These are phyloP conservation scores for Cheumatopsyche charites DNA, from an alignment of 1,140 invertebrate genomes.

Conservation along the genomic window DNA sequence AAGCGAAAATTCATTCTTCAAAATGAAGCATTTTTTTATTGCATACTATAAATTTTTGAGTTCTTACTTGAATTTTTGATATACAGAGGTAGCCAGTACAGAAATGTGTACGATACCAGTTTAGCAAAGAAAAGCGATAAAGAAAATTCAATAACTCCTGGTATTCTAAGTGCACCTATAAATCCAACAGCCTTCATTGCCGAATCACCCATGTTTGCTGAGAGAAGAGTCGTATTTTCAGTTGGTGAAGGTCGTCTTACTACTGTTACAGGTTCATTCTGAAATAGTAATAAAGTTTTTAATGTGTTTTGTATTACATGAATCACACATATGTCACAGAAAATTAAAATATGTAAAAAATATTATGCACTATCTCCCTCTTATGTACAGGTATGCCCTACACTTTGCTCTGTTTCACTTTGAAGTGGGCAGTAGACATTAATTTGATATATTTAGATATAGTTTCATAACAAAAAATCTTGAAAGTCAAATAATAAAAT, in stretches of 20 bases:
- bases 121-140: constrained; percentile 97
- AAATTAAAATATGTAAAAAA: too few species aligned
- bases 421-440: too few species aligned
- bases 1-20: constrained; percentile 50
- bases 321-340: too few species aligned
- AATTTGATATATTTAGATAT: too few species aligned
- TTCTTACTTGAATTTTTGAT: constrained; percentile 83
- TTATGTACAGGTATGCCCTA: too few species aligned
- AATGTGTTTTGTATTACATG: too few species aligned
- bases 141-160: constrained; percentile 95
- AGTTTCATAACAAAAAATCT: too few species aligned
- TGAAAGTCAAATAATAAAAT: too few species aligned
- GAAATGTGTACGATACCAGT: constrained; percentile 95
- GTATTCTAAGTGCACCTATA: constrained; percentile 77
- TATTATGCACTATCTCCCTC: too few species aligned
- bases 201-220: constrained; percentile 33
- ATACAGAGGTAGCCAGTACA: constrained; percentile 95
- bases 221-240: constrained; percentile 52
- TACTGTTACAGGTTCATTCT: neutral
- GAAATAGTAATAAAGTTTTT: constrained; percentile 8
- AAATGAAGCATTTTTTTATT: too few species aligned
- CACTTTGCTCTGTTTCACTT: too few species aligned
- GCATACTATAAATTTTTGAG: neutral
- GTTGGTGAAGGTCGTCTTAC: constrained; percentile 38
- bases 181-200: constrained; percentile 73